A percentile compares a stretch with the other conserved stretches of the same genome.
Conservation (phyloP, 2,797 vertebrate genomes). For the Phoebastria nigripes region DNA sequence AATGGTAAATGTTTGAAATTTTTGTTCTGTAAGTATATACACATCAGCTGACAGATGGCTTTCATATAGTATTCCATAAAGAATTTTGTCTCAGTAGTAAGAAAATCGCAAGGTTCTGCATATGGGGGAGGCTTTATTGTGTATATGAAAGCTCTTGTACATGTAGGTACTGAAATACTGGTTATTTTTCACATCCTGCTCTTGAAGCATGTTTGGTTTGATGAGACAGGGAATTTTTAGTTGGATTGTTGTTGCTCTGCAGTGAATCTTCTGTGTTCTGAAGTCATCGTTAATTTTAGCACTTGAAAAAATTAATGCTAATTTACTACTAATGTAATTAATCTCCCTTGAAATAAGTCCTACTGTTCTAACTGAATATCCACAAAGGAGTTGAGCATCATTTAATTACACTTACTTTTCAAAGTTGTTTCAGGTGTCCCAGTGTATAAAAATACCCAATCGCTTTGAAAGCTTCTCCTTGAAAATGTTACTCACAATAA, state of each 20-base stretch:
- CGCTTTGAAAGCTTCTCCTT: neutral
- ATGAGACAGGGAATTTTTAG: neutral
- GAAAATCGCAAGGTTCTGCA: neutral
- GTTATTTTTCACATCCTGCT: neutral
- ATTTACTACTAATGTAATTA: neutral
- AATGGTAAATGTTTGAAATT: neutral
- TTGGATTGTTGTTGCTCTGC: neutral
- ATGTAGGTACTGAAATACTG: neutral
- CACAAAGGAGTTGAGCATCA: neutral
- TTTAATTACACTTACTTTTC: slow-evolving; percentile 9
- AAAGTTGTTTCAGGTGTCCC: neutral
- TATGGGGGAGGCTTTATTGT: neutral
- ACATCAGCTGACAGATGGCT: neutral
- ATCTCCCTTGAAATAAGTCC: neutral
- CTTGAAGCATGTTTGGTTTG: neutral
- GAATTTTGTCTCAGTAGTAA: neutral
- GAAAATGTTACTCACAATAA: neutral
- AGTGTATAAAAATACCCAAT: neutral
- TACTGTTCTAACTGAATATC: neutral
- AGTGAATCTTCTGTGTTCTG: neutral
- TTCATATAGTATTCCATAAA: neutral
- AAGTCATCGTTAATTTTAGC: neutral
- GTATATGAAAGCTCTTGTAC: neutral
- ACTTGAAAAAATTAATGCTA: neutral
- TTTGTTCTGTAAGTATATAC: neutral